phyloP scores from a whole-genome alignment of 2,888 invertebrate genomes.

The Aromia moschata region DNA sequence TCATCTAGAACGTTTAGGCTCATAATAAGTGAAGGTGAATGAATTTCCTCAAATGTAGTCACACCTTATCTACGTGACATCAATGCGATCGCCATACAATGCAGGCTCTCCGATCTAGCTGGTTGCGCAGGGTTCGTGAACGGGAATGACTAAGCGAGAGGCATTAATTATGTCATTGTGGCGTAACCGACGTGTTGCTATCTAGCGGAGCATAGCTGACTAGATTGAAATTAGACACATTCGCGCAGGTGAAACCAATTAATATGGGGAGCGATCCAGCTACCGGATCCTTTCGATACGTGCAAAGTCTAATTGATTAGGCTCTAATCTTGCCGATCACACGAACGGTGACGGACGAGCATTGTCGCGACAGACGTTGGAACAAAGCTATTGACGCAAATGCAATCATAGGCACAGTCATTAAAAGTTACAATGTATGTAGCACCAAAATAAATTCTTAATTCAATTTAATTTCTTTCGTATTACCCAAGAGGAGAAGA shows the following conservation, averaged over 20 bases:
- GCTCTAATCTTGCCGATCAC: slow-evolving; percentile 4
- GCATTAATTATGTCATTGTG: slow-evolving; percentile 10
- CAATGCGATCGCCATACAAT: background rate
- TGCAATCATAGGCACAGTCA: no score
- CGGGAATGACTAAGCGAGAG: background rate
- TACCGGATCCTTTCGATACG: background rate
- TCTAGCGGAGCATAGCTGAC: slow-evolving; percentile 8
- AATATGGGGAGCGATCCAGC: slow-evolving; percentile 6
- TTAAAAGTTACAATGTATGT: no score
- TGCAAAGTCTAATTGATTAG: background rate
- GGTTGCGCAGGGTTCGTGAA: background rate
- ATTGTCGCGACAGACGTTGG: no score
- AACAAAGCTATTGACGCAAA: no score
- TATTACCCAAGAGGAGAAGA: no score
- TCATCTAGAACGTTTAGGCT: no score
- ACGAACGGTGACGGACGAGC: no score
- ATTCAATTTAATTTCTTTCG: no score
- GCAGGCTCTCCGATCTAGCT: background rate
- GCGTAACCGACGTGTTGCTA: slow-evolving; percentile 3
- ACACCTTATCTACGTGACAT: no score
- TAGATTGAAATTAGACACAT: slow-evolving; percentile 14
- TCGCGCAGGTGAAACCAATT: background rate
- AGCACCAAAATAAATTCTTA: no score
- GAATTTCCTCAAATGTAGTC: no score
- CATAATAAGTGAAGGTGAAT: no score